phyloP scores from a whole-genome alignment of 1,140 invertebrate genomes.

The Helicoverpa zea region DNA sequence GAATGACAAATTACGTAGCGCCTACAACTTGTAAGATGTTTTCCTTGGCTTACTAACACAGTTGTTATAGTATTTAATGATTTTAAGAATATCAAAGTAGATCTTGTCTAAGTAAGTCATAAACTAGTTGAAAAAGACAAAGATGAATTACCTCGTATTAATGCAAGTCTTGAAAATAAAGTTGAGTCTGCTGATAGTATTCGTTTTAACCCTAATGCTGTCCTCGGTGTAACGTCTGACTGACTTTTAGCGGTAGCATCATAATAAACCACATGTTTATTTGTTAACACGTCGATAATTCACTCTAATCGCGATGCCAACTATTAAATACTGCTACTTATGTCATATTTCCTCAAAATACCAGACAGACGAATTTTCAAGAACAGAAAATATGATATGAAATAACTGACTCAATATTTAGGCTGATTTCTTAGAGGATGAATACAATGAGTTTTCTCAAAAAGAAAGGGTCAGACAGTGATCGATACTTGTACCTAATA shows the following conservation, averaged over 20 bases:
- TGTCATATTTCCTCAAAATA: background rate
- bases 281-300: slow-evolving; percentile 2
- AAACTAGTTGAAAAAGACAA: background rate
- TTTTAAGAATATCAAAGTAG: background rate
- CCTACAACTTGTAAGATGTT: background rate
- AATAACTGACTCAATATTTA: too few species aligned
- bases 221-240: background rate
- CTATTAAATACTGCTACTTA: background rate
- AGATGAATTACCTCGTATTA: too few species aligned
- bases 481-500: slow-evolving; percentile 13
- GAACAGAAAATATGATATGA: too few species aligned
- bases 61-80: slow-evolving; percentile 17
- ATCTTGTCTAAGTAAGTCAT: background rate
- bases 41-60: slow-evolving; percentile 32
- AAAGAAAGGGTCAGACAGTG: slow-evolving; percentile 11
- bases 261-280: slow-evolving; percentile 10
- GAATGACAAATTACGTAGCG: slow-evolving; percentile 18
- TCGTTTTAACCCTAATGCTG: background rate
- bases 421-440: too few species aligned
- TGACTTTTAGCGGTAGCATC: slow-evolving; percentile 4
- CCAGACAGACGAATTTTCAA: background rate
- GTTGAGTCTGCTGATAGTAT: too few species aligned
- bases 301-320: slow-evolving; percentile 8
- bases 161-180: too few species aligned
- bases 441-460: background rate